Evolutionary conservation across 2,888 invertebrate species (phyloP), one percentile per base, ranked within the genome.

Genomic region (Phalera bucephala): DNA sequence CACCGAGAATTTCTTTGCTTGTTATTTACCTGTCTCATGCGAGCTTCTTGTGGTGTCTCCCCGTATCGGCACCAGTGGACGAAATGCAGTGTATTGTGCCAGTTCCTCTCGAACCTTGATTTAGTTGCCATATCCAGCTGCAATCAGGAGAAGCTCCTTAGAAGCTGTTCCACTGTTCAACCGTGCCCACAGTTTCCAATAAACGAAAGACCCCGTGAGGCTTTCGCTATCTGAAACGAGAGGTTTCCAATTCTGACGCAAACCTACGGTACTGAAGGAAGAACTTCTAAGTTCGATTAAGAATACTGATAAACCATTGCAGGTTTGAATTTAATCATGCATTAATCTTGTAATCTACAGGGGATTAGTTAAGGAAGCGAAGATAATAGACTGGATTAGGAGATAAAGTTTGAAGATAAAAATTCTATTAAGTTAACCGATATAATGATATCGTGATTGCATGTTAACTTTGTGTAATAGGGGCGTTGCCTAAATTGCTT

Each of bases 11-110:
- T 37, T 39, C 36, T 19, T 36, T 31, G 35, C 45, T 49, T 60
- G 52, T 46, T 50, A 64, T 74, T 91, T 91, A 93, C 94, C 91
- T 93, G 93, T 89, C 93, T 91, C 83, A 92, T 91, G 70, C 93
- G 91, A 80, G 92, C 91, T 78, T 93, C 92, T 72, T 92, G 91
- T 63, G 92, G 92, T 31, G 92, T 91, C 73, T 92, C 92, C 39
- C 93, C 94, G 59, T 94, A 94, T 52, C 94, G 91, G 79, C 94
- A 93, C 93, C 93, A 94, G 75, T 93, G 92, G 53, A 91, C 91
- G 80, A 92, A 92, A 88, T 86, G 93, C 83, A 91, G 92, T 72
- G 91, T 92, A 88, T 92, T 94, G 83, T 91, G 93, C 92, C 92
- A 92, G 72, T 92, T 92, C 63, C 90, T 84, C 82, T 91, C 90